Conservation (phyloP, 37 sponge, comb jelly and placozoan genomes). For the Oscarella lobularis region DNA sequence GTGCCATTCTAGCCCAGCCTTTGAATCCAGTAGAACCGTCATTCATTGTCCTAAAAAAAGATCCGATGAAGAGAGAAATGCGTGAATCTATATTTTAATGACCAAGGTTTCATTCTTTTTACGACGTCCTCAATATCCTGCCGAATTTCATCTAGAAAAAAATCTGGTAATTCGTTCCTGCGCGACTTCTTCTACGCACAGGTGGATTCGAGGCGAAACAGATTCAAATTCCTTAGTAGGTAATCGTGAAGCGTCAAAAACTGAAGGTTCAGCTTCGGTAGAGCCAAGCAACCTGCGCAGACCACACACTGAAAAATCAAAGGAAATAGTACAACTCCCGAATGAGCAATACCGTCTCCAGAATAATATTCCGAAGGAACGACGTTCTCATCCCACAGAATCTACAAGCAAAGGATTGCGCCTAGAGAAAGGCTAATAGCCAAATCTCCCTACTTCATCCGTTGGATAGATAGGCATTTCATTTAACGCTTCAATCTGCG, state of each 20-base stretch:
- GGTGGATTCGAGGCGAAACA: constrained; percentile 93
- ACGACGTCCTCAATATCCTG: constrained; percentile 86
- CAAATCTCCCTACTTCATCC: constrained; percentile 48
- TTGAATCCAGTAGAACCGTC: constrained; percentile 73
- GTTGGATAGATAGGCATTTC: constrained; percentile 90
- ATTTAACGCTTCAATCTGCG: constrained; percentile 85
- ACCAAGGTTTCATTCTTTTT: constrained; percentile 80
- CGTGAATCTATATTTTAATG: not conserved
- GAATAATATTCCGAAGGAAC: constrained; percentile 88
- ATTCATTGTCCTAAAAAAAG: constrained; percentile 42
- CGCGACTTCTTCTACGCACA: constrained; percentile 38
- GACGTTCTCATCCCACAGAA: constrained; percentile 85
- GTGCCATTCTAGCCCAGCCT: constrained; percentile 98
- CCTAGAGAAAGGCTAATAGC: not conserved
- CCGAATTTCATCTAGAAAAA: constrained; percentile 72
- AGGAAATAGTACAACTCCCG: not conserved
- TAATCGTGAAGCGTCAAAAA: constrained; percentile 98
- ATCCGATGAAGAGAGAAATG: not conserved
- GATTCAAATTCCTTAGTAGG: constrained; percentile 74
- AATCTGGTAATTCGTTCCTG: not conserved
- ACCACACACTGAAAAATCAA: not conserved
- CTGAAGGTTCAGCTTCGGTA: constrained; percentile 99
- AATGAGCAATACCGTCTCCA: constrained; percentile 12
- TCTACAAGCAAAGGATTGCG: constrained; percentile 15
- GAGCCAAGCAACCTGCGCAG: constrained; percentile 71